Base-by-base conservation (phyloP, 2,888 invertebrate genomes). In the Parthenolecanium corni region DNA sequence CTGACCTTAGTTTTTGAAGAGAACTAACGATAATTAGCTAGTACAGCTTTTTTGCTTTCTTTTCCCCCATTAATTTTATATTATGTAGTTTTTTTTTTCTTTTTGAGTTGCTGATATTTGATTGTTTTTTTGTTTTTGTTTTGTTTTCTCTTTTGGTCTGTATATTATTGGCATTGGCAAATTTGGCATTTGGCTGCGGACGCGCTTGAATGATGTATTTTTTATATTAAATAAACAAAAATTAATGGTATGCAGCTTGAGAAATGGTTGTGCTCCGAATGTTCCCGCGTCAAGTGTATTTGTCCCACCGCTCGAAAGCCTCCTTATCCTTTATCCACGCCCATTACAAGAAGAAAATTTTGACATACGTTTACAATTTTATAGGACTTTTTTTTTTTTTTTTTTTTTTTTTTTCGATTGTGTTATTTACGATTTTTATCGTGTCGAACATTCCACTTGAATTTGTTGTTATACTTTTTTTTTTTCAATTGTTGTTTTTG, bases 201-300 rank as follows among this genome's bases (percentile, higher is more conserved):
- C 49, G 36, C 58, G 58, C 58, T 49, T 49, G 21, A 58, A 49
- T 58, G 58, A 47, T 58, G 18, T 58, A 31, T 58, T 49, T 58
- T 49, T 20, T 14, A 49, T 21, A 49, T 14, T 18, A 18, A 44
- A 44, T 14, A 44, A 44, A 14, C 11, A 44, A 44, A 14, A 44
- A 44, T n/a, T n/a, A 57, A 24, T 47, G 58, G 47, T 58, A 49
- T 36, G 47, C 80, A 82, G 82, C 80, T 82, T 80, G 81, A 82
- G 79, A 82, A 80, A 76, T 82, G 81, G 80, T 80, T 82, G 78
- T 82, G 82, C 79, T 79, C 79, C 75, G 80, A 80, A 72, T 82
- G 82, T 80, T 80, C 79, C 77, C 80, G 78, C 74, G 77, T 82
- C 75, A 82, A 81, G 76, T 82, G 82, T 74, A 75, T 77, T 74